Evolutionary conservation across 2,797 vertebrate genomes (phyloP), one percentile per base, ranked within the genome.

Genomic region (Micromesistius poutassou): DNA sequence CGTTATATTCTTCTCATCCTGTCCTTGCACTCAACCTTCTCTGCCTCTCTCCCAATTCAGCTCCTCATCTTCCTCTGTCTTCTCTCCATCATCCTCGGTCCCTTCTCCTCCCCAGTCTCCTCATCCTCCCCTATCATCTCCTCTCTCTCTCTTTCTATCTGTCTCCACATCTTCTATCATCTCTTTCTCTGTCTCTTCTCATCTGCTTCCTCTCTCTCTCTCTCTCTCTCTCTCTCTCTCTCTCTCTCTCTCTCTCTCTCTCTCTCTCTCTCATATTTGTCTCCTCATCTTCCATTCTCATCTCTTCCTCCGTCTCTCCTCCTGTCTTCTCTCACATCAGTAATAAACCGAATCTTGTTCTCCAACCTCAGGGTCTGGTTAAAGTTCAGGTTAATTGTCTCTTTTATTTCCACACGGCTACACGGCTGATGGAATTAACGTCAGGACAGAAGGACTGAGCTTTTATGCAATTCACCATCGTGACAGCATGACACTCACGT

Each of bases 311-410:
- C 38, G 35, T 62, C 4, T 35, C 30, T 5, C 22, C 16, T 31
- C 33, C 72, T 36, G 3, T 22, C 72, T 42, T 46, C 73, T 74
- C 55, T 28, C 25, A 19, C 55, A 76, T 76, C 75, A 40, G 55
- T 36, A 40, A 30, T 70, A 38, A 75, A 55, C 46, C 68, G 38
- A n/a, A 76, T 76, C 75, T 36, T 35, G 36, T 2, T 62, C 55
- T 25, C 55, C 55, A 25, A 62, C 22, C 50, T 28, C 55, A 28
- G 73, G 36, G 73, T 71, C 35, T 22, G 10, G 36, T 42, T 16
- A 4, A 28, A 40, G 72, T 2, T 62, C n/a, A 62, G 55, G 22
- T 9, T 62, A 22, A 2, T 10, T 22, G 42, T 55, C 46, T 62
- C 55, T 62, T 62, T 8, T 62, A 55, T 55, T 55, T 22, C 19